These are phyloP conservation scores for Dynastes maya DNA, from an alignment of 2,888 invertebrate genomes.

Conservation along the genomic window DNA sequence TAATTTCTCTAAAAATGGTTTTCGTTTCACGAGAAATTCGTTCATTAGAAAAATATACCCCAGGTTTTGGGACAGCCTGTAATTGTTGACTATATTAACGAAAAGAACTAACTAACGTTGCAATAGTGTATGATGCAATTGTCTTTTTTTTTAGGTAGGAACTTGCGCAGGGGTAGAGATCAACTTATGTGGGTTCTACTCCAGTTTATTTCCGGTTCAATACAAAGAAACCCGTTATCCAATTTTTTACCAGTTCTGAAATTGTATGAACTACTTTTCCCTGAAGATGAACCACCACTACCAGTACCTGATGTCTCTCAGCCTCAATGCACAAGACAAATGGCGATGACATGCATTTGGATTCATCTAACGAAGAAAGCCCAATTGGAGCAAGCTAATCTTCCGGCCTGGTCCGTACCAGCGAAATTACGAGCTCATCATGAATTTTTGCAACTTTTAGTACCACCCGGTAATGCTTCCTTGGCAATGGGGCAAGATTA, in stretches of 20 bases:
- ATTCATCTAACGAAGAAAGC: slow-evolving; percentile 96
- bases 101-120: too few relatives aligned
- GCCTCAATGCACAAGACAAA: slow-evolving; percentile 89
- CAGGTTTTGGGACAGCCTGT: too few relatives aligned
- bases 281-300: slow-evolving; percentile 91
- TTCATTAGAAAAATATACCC: too few relatives aligned
- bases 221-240: slow-evolving; percentile 92
- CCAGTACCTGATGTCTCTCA: slow-evolving; percentile 92
- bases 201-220: slow-evolving; percentile 97
- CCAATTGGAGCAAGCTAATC: slow-evolving; percentile 85
- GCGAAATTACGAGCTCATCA: slow-evolving; percentile 66
- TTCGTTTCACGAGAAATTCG: too few relatives aligned
- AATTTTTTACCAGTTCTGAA: slow-evolving; percentile 93
- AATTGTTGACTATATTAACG: too few relatives aligned
- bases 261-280: slow-evolving; percentile 92
- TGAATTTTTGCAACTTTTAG: slow-evolving; percentile 89
- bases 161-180: slow-evolving; percentile 92
- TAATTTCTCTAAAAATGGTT: too few relatives aligned
- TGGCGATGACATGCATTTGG: slow-evolving; percentile 98
- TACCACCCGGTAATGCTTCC: slow-evolving; percentile 81
- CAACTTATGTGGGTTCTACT: slow-evolving; percentile 99
- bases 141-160: slow-evolving; percentile 69
- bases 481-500: slow-evolving; percentile 89
- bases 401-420: slow-evolving; percentile 65
- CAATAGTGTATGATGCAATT: too few relatives aligned